phyloP scores from a whole-genome alignment of 2,888 invertebrate species.

The Brachylomia viminalis region DNA sequence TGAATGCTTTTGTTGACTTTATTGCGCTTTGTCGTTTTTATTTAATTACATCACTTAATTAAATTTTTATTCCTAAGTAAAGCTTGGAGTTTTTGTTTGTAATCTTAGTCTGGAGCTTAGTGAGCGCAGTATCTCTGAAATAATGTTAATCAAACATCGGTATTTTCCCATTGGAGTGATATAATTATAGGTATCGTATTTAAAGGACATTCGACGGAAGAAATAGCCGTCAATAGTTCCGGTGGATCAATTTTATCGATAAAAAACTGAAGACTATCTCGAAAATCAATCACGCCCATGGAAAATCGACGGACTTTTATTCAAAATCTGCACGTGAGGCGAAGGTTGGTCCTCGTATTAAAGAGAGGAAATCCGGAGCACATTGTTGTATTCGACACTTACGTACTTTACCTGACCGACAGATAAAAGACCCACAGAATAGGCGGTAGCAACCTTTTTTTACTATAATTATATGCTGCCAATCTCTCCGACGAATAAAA shows the following conservation, averaged over 20 bases:
- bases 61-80: slow-evolving; percentile 58
- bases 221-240: slow-evolving; percentile 75
- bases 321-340: slow-evolving; percentile 89
- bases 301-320: slow-evolving; percentile 85
- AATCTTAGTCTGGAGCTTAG: neutral
- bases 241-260: slow-evolving; percentile 76
- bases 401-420: slow-evolving; percentile 88
- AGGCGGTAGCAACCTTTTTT: slow-evolving; percentile 79
- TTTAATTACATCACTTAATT: slow-evolving; percentile 73
- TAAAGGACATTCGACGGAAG: slow-evolving; percentile 57
- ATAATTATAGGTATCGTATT: slow-evolving; percentile 53
- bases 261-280: slow-evolving; percentile 83
- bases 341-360: slow-evolving; percentile 88
- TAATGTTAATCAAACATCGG: neutral
- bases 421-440: slow-evolving; percentile 82
- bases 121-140: neutral
- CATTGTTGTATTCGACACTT: slow-evolving; percentile 87
- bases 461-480: slow-evolving; percentile 86
- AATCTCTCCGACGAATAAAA: slow-evolving; percentile 68
- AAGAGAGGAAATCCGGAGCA: slow-evolving; percentile 89
- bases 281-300: slow-evolving; percentile 90
- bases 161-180: neutral
- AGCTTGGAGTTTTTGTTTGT: slow-evolving; percentile 7
- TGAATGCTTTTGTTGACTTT: slow-evolving; percentile 84
- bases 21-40: slow-evolving; percentile 83